phyloP scores from a whole-genome alignment of 2,797 vertebrate genomes.

The Chloroceryle inda region DNA sequence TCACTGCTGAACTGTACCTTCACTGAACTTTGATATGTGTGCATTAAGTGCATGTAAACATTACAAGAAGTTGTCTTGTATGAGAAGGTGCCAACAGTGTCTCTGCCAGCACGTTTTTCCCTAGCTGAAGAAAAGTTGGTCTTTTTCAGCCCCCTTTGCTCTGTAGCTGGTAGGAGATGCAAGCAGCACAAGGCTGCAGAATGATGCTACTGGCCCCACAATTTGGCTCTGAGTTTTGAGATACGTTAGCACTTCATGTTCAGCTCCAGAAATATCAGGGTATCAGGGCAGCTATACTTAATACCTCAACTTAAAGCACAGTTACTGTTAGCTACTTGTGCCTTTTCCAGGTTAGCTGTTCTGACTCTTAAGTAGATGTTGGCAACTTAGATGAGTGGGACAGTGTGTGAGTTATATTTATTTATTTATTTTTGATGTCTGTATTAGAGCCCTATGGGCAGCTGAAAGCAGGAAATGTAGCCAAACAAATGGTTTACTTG shows the following conservation, averaged over 20 bases:
- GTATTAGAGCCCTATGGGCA: neutral
- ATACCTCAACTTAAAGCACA: neutral
- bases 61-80: neutral
- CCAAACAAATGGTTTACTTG: neutral
- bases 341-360: neutral
- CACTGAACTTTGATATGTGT: neutral
- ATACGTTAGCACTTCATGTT: neutral
- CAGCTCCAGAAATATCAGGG: neutral
- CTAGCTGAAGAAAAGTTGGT: neutral
- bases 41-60: neutral
- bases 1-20: neutral
- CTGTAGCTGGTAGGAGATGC: neutral
- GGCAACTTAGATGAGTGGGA: neutral
- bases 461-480: neutral
- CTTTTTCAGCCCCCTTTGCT: neutral
- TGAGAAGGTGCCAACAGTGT: neutral
- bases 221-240: neutral
- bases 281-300: neutral
- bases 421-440: neutral
- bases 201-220: neutral
- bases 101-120: neutral
- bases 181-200: neutral
- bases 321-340: neutral
- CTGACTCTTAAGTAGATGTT: neutral
- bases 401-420: no score